A percentile compares a stretch with the other conserved stretches of the same genome.
Conservation (phyloP, 1,140 invertebrate genomes). For the Drosophila melanogaster region DNA sequence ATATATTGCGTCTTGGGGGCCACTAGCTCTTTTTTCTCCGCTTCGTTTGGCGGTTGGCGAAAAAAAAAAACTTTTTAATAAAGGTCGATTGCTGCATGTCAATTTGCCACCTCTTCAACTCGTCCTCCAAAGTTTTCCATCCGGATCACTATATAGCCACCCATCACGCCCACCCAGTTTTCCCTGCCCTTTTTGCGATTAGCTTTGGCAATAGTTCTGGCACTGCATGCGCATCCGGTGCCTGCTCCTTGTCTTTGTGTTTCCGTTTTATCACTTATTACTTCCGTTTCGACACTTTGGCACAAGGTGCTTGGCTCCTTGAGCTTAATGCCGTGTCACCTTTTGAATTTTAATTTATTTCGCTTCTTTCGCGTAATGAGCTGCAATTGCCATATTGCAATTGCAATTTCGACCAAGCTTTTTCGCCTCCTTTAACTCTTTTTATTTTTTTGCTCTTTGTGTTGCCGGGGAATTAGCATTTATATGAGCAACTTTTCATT, state of each 20-base stretch:
- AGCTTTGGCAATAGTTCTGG: constrained; percentile 74
- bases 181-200: constrained; percentile 55
- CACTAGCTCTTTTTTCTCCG: constrained; percentile 30
- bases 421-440: neutral
- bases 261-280: constrained; percentile 82
- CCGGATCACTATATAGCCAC: no score
- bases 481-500: constrained; percentile 76
- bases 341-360: constrained; percentile 75
- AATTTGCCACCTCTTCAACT: constrained; percentile 63
- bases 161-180: neutral
- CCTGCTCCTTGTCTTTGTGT: constrained; percentile 56
- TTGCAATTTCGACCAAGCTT: constrained; percentile 56
- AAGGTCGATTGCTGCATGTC: constrained; percentile 83
- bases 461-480: constrained; percentile 61
- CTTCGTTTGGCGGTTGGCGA: constrained; percentile 26
- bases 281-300: constrained; percentile 69
- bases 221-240: constrained; percentile 60
- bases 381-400: constrained; percentile 40
- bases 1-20: constrained; percentile 78
- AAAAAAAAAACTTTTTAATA: constrained; percentile 77
- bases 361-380: constrained; percentile 56
- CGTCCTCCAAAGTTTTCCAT: constrained; percentile 2
- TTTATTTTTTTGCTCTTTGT: neutral
- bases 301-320: constrained; percentile 44
- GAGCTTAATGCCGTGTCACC: constrained; percentile 71